phyloP scores from a whole-genome alignment of 2,797 vertebrate genomes.

The Champsocephalus esox region DNA sequence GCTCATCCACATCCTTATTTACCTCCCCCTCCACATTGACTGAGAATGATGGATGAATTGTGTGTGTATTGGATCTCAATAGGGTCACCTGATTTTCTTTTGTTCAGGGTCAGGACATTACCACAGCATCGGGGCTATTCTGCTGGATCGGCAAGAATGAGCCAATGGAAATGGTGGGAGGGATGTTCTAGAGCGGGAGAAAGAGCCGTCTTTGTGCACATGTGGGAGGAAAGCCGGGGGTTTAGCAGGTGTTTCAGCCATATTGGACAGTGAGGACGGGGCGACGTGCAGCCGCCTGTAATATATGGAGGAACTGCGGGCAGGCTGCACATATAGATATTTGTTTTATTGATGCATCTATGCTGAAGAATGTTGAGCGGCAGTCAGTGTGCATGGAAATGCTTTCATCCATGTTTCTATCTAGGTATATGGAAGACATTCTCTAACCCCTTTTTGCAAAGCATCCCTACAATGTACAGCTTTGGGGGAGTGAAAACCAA shows the following conservation, averaged over 20 bases:
- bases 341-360: constrained; percentile 42
- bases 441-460: neutral
- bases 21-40: constrained; percentile 40
- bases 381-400: neutral
- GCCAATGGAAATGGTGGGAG: constrained; percentile 8
- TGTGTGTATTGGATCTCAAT: constrained; percentile 50
- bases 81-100: constrained; percentile 60
- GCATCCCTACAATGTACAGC: neutral
- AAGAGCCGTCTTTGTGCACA: constrained; percentile 4
- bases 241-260: constrained; percentile 61
- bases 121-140: constrained; percentile 43
- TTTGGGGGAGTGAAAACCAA: neutral
- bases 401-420: neutral
- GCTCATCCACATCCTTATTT: constrained; percentile 53
- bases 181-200: neutral
- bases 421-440: neutral
- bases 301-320: constrained; percentile 41
- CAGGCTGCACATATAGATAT: constrained; percentile 15
- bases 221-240: constrained; percentile 14
- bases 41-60: constrained; percentile 43
- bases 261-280: constrained; percentile 49
- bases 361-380: constrained; percentile 19
- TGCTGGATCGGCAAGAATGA: constrained; percentile 71
- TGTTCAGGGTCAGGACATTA: constrained; percentile 42
- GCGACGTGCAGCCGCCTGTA: constrained; percentile 42